Base-by-base conservation (phyloP, 2,113 vertebrate species). In the Aspidoscelis tigris region DNA sequence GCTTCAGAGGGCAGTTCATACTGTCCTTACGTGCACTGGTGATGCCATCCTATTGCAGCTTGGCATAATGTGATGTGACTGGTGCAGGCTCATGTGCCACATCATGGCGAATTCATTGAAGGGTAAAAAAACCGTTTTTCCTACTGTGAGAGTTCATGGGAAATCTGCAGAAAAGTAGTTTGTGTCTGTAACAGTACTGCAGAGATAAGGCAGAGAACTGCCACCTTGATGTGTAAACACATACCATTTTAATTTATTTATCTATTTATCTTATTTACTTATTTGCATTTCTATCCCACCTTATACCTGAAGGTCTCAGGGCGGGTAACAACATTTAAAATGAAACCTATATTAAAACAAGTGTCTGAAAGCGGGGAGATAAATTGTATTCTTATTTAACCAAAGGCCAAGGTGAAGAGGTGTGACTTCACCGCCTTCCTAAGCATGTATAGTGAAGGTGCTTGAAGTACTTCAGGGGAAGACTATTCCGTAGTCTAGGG, bases 21-120 rank as follows among this genome's bases (percentile, higher is more conserved):
- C 20, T 93, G 93, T 94, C 93, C 93, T 94, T 82, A 91, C 86
- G 64, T 94, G 93, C 93, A 94, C 93, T 90, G 93, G 91, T 90
- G 90, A 91, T 94, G 91, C 93, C 93, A 92, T 84, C 84, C 90
- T 86, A 24, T 44, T 87, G 76, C 87, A 88, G 86, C 81, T 4
- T 81, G 90, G 90, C 76, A 78, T 92, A 93, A 93, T 89, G 74
- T 22, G 90, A 94, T 93, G 91, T 93, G 93, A 93, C 93, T 94
- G 93, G 88, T 93, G 91, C 91, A 90, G 87, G 87, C 92, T 92
- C 91, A 78, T 90, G 91, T 91, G 92, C 92, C 91, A 91, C 90
- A 92, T 92, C 89, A 77, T 84, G 43, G 86, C 5, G 86, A 87
- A 92, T 89, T 91, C 90, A 83, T 87, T 90, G 78, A 61, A 91